Percentiles rank a stretch among this genome's conserved stretches.
phyloP scores from a whole-genome alignment of 2,113 vertebrate genomes.

The Condylura cristata region DNA sequence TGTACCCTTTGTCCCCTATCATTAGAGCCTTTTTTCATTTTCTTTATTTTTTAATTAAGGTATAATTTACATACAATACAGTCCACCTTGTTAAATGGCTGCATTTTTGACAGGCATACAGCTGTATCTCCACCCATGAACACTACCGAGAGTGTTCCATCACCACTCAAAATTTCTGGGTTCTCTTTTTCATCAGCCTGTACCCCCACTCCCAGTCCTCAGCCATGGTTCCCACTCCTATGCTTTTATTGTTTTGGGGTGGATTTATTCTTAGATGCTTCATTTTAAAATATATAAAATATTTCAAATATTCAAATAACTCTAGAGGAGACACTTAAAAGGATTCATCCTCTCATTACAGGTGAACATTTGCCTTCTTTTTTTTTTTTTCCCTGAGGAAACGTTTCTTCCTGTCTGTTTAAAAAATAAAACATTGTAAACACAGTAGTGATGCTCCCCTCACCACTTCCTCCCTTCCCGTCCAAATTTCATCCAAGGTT shows the following conservation, averaged over 20 bases:
- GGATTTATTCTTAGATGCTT: not conserved
- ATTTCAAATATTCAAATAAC: not conserved
- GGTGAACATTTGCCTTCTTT: not conserved
- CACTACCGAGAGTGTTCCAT: not conserved
- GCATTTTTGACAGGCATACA: too few relatives aligned
- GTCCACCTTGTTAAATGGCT: too few relatives aligned
- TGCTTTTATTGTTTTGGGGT: not conserved
- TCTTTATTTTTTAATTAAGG: too few relatives aligned
- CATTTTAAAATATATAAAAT: not conserved
- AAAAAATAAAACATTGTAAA: not conserved
- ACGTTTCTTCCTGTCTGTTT: not conserved
- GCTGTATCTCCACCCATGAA: not conserved
- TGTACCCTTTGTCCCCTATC: too few relatives aligned
- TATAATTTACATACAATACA: too few relatives aligned
- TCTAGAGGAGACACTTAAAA: not conserved
- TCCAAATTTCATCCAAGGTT: not conserved
- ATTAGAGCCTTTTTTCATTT: too few relatives aligned
- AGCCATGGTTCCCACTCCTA: not conserved
- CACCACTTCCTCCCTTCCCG: not conserved
- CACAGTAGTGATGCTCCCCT: not conserved
- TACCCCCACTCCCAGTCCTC: not conserved
- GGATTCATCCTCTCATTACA: not conserved
- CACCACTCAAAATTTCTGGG: not conserved
- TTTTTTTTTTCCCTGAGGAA: too few relatives aligned
- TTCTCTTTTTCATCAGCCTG: not conserved